phyloP scores from a whole-genome alignment of 2,888 invertebrate genomes.

The Oligia fasciuncula region DNA sequence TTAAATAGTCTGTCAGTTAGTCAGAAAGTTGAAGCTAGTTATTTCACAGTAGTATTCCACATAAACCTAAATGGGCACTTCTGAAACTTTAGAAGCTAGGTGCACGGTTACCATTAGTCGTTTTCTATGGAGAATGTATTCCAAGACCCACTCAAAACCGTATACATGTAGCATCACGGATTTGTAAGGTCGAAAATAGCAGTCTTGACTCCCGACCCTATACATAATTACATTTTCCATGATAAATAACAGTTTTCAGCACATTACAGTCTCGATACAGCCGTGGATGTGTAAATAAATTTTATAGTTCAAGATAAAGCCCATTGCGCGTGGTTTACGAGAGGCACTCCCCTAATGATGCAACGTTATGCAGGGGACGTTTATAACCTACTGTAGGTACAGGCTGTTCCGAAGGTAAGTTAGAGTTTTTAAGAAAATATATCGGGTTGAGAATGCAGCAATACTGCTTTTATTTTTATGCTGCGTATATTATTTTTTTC shows the following conservation, averaged over 20 bases:
- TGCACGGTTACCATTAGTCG: background rate
- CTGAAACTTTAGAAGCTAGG: background rate
- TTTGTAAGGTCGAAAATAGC: background rate
- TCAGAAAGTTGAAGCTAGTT: too few relatives aligned
- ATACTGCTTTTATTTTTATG: too few relatives aligned
- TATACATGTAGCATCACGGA: background rate
- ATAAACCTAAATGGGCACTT: background rate
- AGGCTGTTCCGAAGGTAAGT: constrained; percentile 21
- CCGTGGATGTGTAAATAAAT: constrained; percentile 86
- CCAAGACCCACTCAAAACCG: background rate
- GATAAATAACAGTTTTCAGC: constrained; percentile 68
- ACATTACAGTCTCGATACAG: constrained; percentile 74
- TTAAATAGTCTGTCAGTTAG: too few relatives aligned
- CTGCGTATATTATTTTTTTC: too few relatives aligned
- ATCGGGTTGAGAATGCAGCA: background rate
- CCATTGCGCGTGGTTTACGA: constrained; percentile 87
- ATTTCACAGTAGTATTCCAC: too few relatives aligned
- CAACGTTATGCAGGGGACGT: constrained; percentile 76
- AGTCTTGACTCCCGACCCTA: background rate
- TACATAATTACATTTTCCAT: constrained; percentile 30
- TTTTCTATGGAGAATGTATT: too few relatives aligned
- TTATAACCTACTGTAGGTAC: constrained; percentile 43
- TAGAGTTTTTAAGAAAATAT: background rate
- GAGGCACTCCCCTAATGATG: constrained; percentile 87
- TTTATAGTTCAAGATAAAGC: constrained; percentile 88